phyloP scores from a whole-genome alignment of 2,113 vertebrate species.

The Varanus salvator region DNA sequence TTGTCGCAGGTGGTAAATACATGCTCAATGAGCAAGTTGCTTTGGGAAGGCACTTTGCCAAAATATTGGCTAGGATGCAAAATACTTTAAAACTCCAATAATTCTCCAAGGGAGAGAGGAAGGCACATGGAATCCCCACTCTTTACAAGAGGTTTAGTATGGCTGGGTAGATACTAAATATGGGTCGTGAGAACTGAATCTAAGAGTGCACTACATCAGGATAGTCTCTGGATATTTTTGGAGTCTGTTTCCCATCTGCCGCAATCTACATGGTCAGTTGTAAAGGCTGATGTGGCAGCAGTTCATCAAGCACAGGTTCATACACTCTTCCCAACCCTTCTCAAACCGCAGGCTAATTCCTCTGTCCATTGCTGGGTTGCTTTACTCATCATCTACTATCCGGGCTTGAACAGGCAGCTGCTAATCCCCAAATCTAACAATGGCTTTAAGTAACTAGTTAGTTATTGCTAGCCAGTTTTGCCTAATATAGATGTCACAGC shows the following conservation, averaged over 20 bases:
- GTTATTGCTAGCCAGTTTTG: neutral
- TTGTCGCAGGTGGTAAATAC: no score
- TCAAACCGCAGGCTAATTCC: neutral
- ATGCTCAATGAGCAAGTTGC: neutral
- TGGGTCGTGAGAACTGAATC: neutral
- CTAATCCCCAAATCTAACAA: neutral
- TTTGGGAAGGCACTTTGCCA: neutral
- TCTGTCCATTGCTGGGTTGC: neutral
- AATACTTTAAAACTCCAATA: neutral
- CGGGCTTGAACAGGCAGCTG: neutral
- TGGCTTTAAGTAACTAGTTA: neutral
- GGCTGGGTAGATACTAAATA: neutral
- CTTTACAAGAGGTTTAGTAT: neutral
- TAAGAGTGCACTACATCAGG: no score
- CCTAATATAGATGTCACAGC: neutral
- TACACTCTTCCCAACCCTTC: neutral
- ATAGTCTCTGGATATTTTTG: neutral
- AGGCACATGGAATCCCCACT: neutral
- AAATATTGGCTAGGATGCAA: neutral
- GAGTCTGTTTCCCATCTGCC: no score
- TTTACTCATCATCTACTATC: neutral
- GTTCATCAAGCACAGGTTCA: neutral
- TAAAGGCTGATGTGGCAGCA: no score
- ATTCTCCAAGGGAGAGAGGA: neutral
- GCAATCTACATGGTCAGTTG: no score